These are phyloP conservation scores for Drosophila triauraria DNA, from an alignment of 1,140 invertebrate genomes.

Conservation along the genomic window DNA sequence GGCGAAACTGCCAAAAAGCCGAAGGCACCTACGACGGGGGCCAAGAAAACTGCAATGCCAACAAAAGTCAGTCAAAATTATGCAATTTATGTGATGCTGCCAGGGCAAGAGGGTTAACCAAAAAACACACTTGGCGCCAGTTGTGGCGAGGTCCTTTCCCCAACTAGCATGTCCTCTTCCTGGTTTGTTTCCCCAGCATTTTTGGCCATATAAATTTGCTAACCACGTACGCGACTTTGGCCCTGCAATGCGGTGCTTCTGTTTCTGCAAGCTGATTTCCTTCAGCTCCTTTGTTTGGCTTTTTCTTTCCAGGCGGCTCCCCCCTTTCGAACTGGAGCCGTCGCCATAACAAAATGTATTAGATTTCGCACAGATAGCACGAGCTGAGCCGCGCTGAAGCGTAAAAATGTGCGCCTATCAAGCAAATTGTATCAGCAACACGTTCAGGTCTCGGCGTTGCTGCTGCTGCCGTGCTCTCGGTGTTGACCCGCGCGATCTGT, in stretches of 20 bases:
- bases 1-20: slow-evolving; percentile 49
- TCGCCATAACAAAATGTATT: slow-evolving; percentile 78
- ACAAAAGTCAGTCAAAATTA: slow-evolving; percentile 82
- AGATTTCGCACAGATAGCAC: slow-evolving; percentile 78
- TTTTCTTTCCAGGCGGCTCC: slow-evolving; percentile 39
- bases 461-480: slow-evolving; percentile 23
- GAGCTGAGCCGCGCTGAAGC: slow-evolving; percentile 64
- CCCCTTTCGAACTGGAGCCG: slow-evolving; percentile 29
- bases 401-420: slow-evolving; percentile 81
- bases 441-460: slow-evolving; percentile 51
- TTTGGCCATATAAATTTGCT: slow-evolving; percentile 74
- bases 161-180: slow-evolving; percentile 11
- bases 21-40: slow-evolving; percentile 66
- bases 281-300: slow-evolving; percentile 23
- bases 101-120: slow-evolving; percentile 60
- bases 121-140: slow-evolving; percentile 79
- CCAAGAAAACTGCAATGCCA: slow-evolving; percentile 67
- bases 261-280: slow-evolving; percentile 64
- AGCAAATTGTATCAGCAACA: slow-evolving; percentile 83
- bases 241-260: slow-evolving; percentile 78
- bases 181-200: neutral
- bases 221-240: slow-evolving; percentile 74
- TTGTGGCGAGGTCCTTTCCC: slow-evolving; percentile 37
- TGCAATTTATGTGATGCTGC: slow-evolving; percentile 83
- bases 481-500: slow-evolving; percentile 64